Evolutionary conservation across 35 echinoderm and acorn worm species (phyloP), one percentile per base, ranked within the genome.

Genomic region (Heliocidaris tuberculata): DNA sequence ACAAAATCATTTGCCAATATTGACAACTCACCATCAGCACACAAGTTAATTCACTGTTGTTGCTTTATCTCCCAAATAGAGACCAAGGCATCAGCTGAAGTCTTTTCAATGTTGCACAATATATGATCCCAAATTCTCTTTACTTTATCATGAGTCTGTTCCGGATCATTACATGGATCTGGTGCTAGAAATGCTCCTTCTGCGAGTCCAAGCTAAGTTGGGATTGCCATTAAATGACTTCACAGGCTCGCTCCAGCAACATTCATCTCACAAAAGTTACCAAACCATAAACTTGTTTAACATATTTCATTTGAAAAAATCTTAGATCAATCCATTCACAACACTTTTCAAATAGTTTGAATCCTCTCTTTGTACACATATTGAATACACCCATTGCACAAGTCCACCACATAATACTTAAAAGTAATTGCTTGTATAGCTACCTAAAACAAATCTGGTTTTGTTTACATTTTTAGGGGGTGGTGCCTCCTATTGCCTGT

Each of bases 381-480:
- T 70, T 70, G 2, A 70, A 70, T 27, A 78, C 65, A 78, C 65
- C 6, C 65, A 27, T 24, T 27, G 21, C 65, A 78, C 65, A 78
- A 78, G 19, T 27, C 65, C 65, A 27, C 27, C 7, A 78, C 21
- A 78, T 27, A 78, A 21, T n/a, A 78, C 21, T 27, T 78, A 78
- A 24, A 78, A 65, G 60, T 65, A 65, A 78, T 78, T 78, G 65
- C 4, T 27, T 78, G 65, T 24, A 78, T 78, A 78, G 65, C 65
- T 78, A 78, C 65, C 17, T 78, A 78, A 27, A 78, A 27, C 65
- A 78, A 78, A 78, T 78, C 15, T 6, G 27, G 65, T 19, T n/a
- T 78, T 78, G 65, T 78, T 78, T 21, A 78, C 65, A 78, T 27
- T n/a, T 78, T 78, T 78, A 78, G 65, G 65, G 65, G 65, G 65